These are phyloP conservation scores for Girardia tigrina DNA, from an alignment of 2,888 invertebrate genomes.

Conservation along the genomic window DNA sequence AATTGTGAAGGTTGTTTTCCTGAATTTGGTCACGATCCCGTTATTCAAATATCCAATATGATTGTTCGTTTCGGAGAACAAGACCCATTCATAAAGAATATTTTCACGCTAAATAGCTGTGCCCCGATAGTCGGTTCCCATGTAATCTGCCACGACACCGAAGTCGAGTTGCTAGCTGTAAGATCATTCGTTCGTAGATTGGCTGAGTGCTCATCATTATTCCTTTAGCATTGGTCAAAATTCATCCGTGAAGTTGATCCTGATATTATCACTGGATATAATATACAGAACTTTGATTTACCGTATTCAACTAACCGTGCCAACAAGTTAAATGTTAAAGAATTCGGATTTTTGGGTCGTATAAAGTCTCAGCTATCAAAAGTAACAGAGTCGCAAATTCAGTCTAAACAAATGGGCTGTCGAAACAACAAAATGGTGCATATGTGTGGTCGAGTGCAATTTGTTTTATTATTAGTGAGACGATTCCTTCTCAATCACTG, in stretches of 20 bases:
- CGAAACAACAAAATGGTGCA: constrained; percentile 86
- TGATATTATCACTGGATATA: constrained; percentile 94
- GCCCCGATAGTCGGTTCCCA: constrained; percentile 84
- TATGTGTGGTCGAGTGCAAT: constrained; percentile 87
- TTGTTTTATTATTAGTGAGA: constrained; percentile 72
- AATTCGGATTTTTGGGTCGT: constrained; percentile 63
- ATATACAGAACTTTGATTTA: constrained; percentile 95
- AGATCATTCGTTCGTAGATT: not conserved
- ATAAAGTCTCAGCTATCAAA: constrained; percentile 59
- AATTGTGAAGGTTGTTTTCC: constrained; percentile 62
- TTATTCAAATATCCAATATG: constrained; percentile 98
- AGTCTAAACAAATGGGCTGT: constrained; percentile 91
- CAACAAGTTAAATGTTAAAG: constrained; percentile 62
- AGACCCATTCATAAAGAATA: constrained; percentile 71
- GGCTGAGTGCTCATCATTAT: no score
- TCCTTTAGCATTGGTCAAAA: constrained; percentile 68
- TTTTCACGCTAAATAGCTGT: constrained; percentile 84
- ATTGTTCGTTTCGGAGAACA: constrained; percentile 75
- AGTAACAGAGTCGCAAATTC: constrained; percentile 70
- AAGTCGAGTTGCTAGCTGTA: constrained; percentile 57
- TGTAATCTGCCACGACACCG: constrained; percentile 70
- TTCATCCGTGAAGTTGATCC: constrained; percentile 85
- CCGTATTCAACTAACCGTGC: constrained; percentile 87
- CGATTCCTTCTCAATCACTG: not conserved
- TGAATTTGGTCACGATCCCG: constrained; percentile 84